phyloP scores from a whole-genome alignment of 1,140 invertebrate species.

The Drosophila ananassae region DNA sequence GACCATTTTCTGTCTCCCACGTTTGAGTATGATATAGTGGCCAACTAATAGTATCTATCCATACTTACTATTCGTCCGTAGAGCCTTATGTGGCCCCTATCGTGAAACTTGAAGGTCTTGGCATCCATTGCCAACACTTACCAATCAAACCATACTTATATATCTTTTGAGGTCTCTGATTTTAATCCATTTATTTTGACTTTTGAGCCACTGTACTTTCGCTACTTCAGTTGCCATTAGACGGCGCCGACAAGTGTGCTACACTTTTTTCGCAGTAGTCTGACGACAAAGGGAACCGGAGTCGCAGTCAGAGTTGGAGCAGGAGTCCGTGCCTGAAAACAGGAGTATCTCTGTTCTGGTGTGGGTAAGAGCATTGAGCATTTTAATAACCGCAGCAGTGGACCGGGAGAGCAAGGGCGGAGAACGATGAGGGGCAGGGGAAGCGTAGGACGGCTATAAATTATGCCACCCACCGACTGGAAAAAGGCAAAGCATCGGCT shows the following conservation, averaged over 20 bases:
- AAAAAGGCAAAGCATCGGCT: constrained; percentile 56
- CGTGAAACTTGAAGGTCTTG: no score
- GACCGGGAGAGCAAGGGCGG: background rate
- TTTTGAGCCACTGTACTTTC: constrained; percentile 40
- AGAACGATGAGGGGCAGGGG: background rate
- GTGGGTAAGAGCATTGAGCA: constrained; percentile 78
- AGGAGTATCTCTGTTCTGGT: constrained; percentile 19
- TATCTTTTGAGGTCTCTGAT: background rate
- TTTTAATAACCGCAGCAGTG: constrained; percentile 78
- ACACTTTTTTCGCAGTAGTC: constrained; percentile 69
- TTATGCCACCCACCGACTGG: constrained; percentile 75
- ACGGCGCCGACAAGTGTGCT: constrained; percentile 72
- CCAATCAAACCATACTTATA: no score
- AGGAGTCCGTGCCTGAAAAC: constrained; percentile 21
- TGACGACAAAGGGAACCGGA: constrained; percentile 51
- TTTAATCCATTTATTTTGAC: background rate
- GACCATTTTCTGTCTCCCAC: no score
- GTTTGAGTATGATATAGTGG: no score
- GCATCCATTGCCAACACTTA: no score
- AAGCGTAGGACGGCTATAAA: constrained; percentile 63
- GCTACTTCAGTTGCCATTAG: constrained; percentile 76
- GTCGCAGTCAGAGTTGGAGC: constrained; percentile 8
- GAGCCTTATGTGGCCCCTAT: no score
- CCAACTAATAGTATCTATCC: no score
- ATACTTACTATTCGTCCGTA: no score